Evolutionary conservation across 2,888 invertebrate genomes (phyloP), one percentile per base, ranked within the genome.

Genomic region (Odontothrips loti): DNA sequence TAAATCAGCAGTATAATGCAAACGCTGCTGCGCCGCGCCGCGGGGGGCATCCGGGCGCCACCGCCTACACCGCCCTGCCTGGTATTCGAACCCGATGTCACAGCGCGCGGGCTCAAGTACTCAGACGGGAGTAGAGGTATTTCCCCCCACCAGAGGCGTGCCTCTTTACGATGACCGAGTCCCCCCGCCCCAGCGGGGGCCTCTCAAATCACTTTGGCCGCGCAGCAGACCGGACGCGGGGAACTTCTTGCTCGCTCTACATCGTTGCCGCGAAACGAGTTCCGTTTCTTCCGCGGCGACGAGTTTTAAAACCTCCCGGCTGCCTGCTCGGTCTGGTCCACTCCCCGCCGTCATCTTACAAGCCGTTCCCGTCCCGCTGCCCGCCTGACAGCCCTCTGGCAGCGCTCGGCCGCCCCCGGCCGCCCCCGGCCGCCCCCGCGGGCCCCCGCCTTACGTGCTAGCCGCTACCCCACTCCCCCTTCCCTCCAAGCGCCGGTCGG

Each of bases 241-340:
- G 15, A 3, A 2, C 51, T 2, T n/a, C n/a, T n/a, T n/a, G 48
- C 8, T 27, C 27, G 23, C 68, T 27, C 68, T 0, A 58, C 68
- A 12, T 75, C 23, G 68, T 23, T 1, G 23, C 23, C 10, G 23
- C 58, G 15, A 11, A 58, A 58, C 68, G 68, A 68, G 68, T 58
- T 58, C 58, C 58, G 34, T 43, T 43, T 43, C 34, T 43, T 43
- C 34, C 17, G 51, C 51, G 9, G 68, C 68, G 27, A 8, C 12
- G 68, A 75, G 68, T 75, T 75, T 75, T 75, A 75, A 75, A 75
- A 75, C 20, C 58, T 58, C 15, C 34, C 68, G 68, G 34, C 34
- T 43, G 34, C 34, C 58, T 58, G 34, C 34, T 43, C 3, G n/a
- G n/a, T n/a, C 34, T 43, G 34, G 3, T 43, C 3, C 34, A 2